These are phyloP conservation scores for Martes martes DNA, from an alignment of 2,113 vertebrate species.

Conservation along the genomic window DNA sequence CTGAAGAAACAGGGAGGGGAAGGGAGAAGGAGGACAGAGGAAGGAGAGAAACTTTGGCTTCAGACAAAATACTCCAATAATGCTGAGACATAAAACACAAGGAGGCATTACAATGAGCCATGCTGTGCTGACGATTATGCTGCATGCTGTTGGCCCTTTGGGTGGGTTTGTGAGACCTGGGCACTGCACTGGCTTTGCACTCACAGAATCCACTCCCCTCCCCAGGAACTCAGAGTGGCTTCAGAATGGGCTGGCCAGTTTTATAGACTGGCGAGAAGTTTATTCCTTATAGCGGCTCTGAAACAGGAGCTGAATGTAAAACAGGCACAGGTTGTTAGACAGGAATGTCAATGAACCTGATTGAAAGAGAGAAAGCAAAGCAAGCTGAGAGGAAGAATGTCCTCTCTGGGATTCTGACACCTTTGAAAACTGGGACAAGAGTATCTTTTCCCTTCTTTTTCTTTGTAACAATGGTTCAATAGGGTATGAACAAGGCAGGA, in stretches of 20 bases:
- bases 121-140: not conserved
- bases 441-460: conserved; percentile 1
- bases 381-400: not conserved
- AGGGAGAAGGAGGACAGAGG: not conserved
- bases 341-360: not conserved
- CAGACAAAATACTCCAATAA: not conserved
- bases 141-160: not conserved
- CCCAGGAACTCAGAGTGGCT: not conserved
- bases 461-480: not conserved
- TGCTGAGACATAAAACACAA: not conserved
- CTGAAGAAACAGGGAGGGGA: not conserved
- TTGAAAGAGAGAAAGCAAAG: not conserved
- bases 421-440: conserved; percentile 1
- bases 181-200: not conserved
- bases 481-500: not conserved
- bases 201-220: not conserved
- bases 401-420: conserved; percentile 1
- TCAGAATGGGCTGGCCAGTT: not conserved
- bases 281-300: not conserved
- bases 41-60: not conserved
- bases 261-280: not conserved
- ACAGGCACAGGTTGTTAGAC: not conserved
- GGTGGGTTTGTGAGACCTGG: conserved; percentile 61
- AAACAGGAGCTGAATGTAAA: not conserved
- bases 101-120: not conserved